Evolutionary conservation across 2,113 vertebrate species (phyloP).

Genomic region (Lontra canadensis): DNA sequence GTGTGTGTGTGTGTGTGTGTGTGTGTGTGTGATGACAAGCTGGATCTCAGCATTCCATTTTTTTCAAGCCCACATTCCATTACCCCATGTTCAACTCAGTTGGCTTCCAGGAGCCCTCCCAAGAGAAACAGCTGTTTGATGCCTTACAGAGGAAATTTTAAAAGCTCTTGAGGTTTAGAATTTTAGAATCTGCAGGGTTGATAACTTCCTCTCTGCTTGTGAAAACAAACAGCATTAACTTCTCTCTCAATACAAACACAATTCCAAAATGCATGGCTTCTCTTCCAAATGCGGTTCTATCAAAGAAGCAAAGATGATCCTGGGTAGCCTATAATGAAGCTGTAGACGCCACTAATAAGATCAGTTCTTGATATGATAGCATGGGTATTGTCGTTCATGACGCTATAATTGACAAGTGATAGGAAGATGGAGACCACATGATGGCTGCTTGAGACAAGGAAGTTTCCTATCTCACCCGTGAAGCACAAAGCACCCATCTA

Average conservation of each 20-base stretch:
- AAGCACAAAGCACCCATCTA: background rate
- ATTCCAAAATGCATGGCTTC: background rate
- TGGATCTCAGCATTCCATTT: constrained; percentile 49
- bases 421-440: background rate
- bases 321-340: background rate
- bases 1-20: background rate
- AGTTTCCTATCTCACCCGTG: background rate
- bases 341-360: background rate
- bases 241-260: constrained; percentile 26
- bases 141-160: constrained; percentile 76
- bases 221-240: constrained; percentile 64
- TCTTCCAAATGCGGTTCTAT: background rate
- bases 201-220: constrained; percentile 73
- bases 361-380: background rate
- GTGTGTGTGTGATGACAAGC: background rate
- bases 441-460: background rate
- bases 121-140: constrained; percentile 82
- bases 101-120: constrained; percentile 82
- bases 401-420: background rate
- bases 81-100: constrained; percentile 78
- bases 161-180: constrained; percentile 67
- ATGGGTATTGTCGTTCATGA: background rate
- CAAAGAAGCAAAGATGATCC: background rate
- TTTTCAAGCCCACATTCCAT: constrained; percentile 80
- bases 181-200: constrained; percentile 68